A percentile compares a stretch with the other conserved stretches of the same genome.
Conservation (phyloP, 30 jellyfish, hydroid and myxozoan species). For the Turritopsis rubra region DNA sequence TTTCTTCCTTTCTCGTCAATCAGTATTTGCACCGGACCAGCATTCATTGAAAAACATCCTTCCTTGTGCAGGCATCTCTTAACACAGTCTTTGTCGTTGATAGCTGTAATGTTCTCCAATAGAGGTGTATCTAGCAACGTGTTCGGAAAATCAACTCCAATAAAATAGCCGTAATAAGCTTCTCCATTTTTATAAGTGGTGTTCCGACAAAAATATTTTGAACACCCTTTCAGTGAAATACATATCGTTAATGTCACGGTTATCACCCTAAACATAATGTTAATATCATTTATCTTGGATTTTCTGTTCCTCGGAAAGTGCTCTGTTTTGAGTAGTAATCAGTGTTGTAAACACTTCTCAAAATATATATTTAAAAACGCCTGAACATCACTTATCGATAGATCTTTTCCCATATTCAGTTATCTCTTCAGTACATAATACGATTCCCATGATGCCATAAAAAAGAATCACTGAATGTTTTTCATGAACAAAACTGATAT, state of each 20-base stretch:
- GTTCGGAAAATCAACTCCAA: neutral
- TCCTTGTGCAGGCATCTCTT: neutral
- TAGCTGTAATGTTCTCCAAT: neutral
- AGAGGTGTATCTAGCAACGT: neutral
- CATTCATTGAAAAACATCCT: neutral
- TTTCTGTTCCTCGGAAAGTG: neutral
- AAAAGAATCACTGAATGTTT: no score
- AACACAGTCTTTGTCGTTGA: neutral
- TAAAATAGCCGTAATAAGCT: neutral
- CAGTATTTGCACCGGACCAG: neutral
- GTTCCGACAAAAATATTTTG: neutral
- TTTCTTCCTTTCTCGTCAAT: neutral
- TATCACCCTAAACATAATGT: neutral
- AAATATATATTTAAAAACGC: no score
- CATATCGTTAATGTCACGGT: neutral
- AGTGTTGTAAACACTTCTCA: neutral
- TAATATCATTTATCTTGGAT: neutral
- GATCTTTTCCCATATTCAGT: no score
- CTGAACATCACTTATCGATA: no score
- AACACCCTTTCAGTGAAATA: neutral
- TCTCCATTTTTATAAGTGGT: neutral
- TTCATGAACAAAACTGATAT: no score
- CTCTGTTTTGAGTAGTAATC: neutral
- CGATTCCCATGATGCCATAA: no score
- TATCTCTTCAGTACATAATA: no score